phyloP scores from a whole-genome alignment of 2,113 vertebrate species.

The Ellobius talpinus region DNA sequence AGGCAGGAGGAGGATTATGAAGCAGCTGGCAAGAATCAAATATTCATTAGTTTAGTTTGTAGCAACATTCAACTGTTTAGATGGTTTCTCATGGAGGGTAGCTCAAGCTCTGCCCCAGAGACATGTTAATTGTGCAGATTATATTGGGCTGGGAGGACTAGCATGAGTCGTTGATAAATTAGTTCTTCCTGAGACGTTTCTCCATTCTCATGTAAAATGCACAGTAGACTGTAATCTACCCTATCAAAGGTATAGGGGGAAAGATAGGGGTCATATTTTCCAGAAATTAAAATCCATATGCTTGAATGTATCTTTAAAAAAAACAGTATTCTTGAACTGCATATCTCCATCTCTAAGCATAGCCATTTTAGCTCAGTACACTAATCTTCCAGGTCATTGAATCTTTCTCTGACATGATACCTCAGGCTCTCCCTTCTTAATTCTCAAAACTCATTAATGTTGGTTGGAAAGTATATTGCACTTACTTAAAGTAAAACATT shows the following conservation, averaged over 20 bases:
- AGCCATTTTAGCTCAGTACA: not conserved
- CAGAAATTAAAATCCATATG: constrained; percentile 34
- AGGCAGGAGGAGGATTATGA: constrained; percentile 68
- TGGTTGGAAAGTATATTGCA: not conserved
- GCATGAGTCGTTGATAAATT: not conserved
- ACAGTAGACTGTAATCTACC: not conserved
- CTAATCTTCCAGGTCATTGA: not conserved
- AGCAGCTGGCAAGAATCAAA: constrained; percentile 74
- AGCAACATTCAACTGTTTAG: constrained; percentile 49
- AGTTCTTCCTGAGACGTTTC: constrained; percentile 54
- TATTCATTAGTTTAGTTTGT: constrained; percentile 74
- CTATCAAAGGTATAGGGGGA: not conserved
- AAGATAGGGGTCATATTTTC: constrained; percentile 32
- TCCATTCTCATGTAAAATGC: constrained; percentile 29
- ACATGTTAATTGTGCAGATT: constrained; percentile 58
- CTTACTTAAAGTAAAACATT: constrained; percentile 12
- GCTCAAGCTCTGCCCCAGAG: constrained; percentile 46
- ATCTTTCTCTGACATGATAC: not conserved
- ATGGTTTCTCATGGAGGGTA: constrained; percentile 46
- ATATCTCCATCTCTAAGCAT: not conserved
- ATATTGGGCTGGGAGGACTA: not conserved
- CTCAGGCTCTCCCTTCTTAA: not conserved
- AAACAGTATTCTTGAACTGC: not conserved
- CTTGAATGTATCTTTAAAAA: not conserved
- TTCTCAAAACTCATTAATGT: constrained; percentile 37